phyloP scores from a whole-genome alignment of 1,140 invertebrate genomes.

The Apis dorsata region DNA sequence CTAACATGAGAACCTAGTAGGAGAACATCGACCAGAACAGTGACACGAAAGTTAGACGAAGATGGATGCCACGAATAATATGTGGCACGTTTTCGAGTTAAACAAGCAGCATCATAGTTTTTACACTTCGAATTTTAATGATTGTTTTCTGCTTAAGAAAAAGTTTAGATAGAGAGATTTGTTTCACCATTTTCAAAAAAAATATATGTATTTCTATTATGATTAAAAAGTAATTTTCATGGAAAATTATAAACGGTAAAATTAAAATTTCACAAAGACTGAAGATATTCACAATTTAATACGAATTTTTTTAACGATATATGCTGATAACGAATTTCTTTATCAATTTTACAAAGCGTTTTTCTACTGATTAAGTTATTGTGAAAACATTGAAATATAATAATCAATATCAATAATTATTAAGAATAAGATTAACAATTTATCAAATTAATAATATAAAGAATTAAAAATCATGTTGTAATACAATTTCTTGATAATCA shows the following conservation, averaged over 20 bases:
- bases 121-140: constrained; percentile 20
- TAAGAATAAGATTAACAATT: too few relatives aligned
- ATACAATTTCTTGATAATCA: neutral
- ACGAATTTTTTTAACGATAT: neutral
- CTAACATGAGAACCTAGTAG: constrained; percentile 10
- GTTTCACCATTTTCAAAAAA: neutral
- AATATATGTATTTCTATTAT: neutral
- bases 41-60: constrained; percentile 28
- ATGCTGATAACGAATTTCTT: constrained; percentile 5
- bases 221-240: neutral
- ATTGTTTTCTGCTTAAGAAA: neutral
- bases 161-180: neutral
- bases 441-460: neutral
- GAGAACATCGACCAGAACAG: neutral
- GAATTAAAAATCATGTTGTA: neutral
- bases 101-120: constrained; percentile 43
- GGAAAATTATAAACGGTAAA: neutral
- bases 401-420: neutral
- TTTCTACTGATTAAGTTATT: neutral
- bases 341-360: constrained; percentile 23
- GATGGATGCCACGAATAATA: constrained; percentile 49
- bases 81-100: constrained; percentile 61
- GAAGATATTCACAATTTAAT: neutral
- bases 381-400: neutral
- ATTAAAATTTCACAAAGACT: neutral